Conservation (phyloP, 2,888 invertebrate genomes). For the Neuroscelio doddi region DNA sequence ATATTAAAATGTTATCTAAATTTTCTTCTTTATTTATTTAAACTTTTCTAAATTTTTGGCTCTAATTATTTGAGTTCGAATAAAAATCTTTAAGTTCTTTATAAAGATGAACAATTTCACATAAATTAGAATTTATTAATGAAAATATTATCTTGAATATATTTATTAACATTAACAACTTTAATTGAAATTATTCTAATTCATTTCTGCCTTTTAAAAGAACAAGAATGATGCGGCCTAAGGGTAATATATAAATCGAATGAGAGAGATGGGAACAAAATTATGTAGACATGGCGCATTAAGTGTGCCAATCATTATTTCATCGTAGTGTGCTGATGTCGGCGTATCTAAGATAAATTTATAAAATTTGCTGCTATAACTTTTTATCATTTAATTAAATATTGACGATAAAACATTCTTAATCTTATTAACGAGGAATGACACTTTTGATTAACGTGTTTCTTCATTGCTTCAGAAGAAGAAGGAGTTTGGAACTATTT, state of each 20-base stretch:
- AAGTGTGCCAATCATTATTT: constrained; percentile 26
- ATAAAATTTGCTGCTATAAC: constrained; percentile 51
- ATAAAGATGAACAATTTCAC: too few species aligned
- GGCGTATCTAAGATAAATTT: constrained; percentile 50
- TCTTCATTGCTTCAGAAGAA: constrained; percentile 27
- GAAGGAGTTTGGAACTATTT: constrained; percentile 36
- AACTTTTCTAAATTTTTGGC: too few species aligned
- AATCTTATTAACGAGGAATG: constrained; percentile 58
- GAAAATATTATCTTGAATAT: too few species aligned
- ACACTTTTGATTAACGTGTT: constrained; percentile 54
- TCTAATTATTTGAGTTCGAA: too few species aligned
- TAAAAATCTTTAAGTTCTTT: too few species aligned
- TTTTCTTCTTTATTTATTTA: too few species aligned
- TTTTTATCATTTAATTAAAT: constrained; percentile 62
- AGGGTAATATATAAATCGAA: constrained; percentile 25
- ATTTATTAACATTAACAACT: too few species aligned
- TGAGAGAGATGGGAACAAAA: constrained; percentile 17
- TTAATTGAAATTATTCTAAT: constrained; percentile 50
- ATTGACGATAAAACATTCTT: constrained; percentile 61
- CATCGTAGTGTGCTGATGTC: constrained; percentile 26
- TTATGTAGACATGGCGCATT: constrained; percentile 42
- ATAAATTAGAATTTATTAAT: too few species aligned
- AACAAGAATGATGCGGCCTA: constrained; percentile 22
- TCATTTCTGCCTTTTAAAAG: constrained; percentile 26
- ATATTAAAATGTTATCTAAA: too few species aligned